A percentile compares a stretch with the other conserved stretches of the same genome.
Evolutionary conservation across 1,140 invertebrate species (phyloP).

Genomic region (Vollenhovia emeryi): DNA sequence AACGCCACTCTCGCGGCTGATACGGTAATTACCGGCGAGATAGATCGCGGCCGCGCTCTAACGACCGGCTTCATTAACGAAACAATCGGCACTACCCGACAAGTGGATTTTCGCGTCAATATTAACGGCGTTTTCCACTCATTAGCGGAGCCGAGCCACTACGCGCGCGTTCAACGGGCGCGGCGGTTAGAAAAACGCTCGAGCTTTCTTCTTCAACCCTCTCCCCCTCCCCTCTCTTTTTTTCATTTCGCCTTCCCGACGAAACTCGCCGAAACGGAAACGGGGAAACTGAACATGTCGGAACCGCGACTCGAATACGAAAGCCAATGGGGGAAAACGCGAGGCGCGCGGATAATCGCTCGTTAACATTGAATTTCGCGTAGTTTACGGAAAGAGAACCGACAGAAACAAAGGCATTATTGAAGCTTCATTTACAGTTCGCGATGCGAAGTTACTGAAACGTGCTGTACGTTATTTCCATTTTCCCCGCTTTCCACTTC

Average conservation of each 20-base stretch:
- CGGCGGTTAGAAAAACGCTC: constrained; percentile 30
- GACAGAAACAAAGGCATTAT: constrained; percentile 42
- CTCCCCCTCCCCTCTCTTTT: not conserved
- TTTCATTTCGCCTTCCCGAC: not conserved
- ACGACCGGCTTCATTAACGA: constrained; percentile 67
- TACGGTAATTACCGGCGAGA: constrained; percentile 64
- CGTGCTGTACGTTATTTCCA: constrained; percentile 22
- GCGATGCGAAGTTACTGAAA: not conserved
- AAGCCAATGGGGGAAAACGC: constrained; percentile 19
- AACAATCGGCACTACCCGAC: constrained; percentile 62
- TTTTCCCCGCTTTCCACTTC: not conserved
- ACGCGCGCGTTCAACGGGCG: not conserved
- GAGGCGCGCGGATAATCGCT: constrained; percentile 37
- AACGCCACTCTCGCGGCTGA: constrained; percentile 41
- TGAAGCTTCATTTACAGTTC: constrained; percentile 50
- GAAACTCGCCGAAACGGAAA: constrained; percentile 39
- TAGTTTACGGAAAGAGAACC: constrained; percentile 32
- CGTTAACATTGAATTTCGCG: constrained; percentile 53
- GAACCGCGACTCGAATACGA: constrained; percentile 6
- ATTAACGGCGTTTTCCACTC: constrained; percentile 63
- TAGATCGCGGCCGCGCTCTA: constrained; percentile 50
- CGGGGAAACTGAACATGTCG: constrained; percentile 24
- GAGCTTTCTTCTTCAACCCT: not conserved
- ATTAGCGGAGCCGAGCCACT: constrained; percentile 35
- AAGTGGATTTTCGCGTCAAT: constrained; percentile 64